Evolutionary conservation across 2,797 vertebrate species (phyloP).

Genomic region (Artibeus jamaicensis): DNA sequence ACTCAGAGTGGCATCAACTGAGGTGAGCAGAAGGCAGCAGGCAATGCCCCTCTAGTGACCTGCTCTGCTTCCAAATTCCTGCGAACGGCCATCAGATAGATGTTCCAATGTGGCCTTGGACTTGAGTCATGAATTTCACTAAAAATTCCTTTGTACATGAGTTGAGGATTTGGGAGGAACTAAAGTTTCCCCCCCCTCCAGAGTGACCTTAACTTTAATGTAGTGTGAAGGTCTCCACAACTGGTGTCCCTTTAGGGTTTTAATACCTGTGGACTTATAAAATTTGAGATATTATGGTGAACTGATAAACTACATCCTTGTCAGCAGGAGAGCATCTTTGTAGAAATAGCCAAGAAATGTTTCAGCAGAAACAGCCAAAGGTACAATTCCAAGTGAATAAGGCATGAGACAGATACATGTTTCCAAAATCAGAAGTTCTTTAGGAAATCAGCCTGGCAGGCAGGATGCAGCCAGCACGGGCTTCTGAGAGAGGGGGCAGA

Average conservation of each 20-base stretch:
- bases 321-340: neutral
- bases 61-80: neutral
- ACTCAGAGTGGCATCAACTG: neutral
- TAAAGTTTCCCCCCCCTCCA: neutral
- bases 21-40: neutral
- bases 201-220: neutral
- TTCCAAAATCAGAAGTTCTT: neutral
- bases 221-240: neutral
- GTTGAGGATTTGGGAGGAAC: neutral
- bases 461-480: neutral
- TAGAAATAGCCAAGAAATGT: neutral
- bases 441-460: neutral
- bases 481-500: neutral
- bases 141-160: neutral
- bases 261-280: neutral
- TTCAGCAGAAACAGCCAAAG: neutral
- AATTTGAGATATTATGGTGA: neutral
- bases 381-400: neutral
- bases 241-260: neutral
- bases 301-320: neutral
- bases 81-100: accelerated
- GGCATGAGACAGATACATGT: neutral
- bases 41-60: neutral
- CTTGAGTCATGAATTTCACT: neutral
- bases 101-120: neutral